Evolutionary conservation across 2,888 invertebrate genomes (phyloP), one percentile per base, ranked within the genome.

Genomic region (Ferrisia virgata): DNA sequence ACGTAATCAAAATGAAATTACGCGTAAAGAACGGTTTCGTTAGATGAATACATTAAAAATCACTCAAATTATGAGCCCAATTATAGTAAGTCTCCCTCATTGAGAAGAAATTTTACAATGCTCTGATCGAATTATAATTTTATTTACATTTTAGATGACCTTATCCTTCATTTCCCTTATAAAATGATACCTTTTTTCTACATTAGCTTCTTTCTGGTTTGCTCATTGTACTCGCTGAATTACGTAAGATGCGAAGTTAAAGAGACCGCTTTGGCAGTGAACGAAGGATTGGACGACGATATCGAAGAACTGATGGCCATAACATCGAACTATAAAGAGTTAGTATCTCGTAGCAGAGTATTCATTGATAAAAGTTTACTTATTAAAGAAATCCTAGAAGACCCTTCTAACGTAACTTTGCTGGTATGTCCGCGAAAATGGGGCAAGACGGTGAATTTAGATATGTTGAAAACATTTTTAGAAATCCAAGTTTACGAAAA

Each of bases 301-400:
- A 64, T 64, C 4, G 58, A 64, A 28, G 58, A 64, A 64, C 58
- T 25, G 3, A 64, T 64, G 13, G 58, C 58, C 3, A 28, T 64
- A 13, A 64, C 58, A 11, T 64, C 58, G 11, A 64, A 28, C 28
- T 64, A 11, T n/a, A 64, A 64, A 25, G 58, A 64, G 25, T 64
- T 64, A 28, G 28, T 64, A 13, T 9, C 9, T 3, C 58, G 1
- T 1, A 64, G 58, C 13, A 25, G 28, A 64, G 2, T 28, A 11
- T 64, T 64, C 58, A 64, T 64, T 11, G 58, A 64, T 64, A 64
- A 64, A 28, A 64, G 58, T 64, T 64, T 64, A 64, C 28, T 64
- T 25, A 25, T 64, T 11, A 1, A 28, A 28, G 58, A 64, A 28
- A 64, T 64, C 4, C 28, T 64, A 2, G 13, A 64, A 64, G 58